Conservation (phyloP, 2,888 invertebrate genomes). For the Cephus nigrinus region DNA sequence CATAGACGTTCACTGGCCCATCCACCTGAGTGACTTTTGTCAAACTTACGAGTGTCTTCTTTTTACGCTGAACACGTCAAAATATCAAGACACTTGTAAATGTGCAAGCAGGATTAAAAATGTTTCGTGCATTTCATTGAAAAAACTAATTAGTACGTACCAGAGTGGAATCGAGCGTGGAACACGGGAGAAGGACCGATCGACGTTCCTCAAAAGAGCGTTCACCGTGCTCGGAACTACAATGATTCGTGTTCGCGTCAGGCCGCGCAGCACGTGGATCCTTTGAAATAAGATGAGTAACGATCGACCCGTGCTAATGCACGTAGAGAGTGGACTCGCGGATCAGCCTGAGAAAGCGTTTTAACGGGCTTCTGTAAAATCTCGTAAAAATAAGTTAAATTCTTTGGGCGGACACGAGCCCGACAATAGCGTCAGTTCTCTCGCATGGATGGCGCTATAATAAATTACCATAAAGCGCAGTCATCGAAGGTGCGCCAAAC, state of each 20-base stretch:
- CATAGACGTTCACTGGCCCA: too few relatives aligned
- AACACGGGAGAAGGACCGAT: background rate
- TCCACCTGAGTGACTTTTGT: too few relatives aligned
- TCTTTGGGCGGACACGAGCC: background rate
- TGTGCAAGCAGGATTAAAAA: too few relatives aligned
- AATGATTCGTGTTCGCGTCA: background rate
- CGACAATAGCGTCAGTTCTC: background rate
- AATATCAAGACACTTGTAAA: too few relatives aligned
- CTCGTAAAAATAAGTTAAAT: background rate
- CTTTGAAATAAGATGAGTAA: background rate
- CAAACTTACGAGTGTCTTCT: too few relatives aligned
- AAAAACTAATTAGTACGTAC: too few relatives aligned
- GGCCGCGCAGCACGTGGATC: background rate
- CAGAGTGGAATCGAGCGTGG: too few relatives aligned
- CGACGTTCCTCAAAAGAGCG: background rate
- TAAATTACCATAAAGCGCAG: constrained; percentile 27
- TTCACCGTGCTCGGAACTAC: background rate
- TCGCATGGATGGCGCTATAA: background rate
- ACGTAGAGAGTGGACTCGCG: background rate
- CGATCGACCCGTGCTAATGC: background rate
- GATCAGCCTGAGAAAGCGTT: background rate
- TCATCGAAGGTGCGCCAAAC: constrained; percentile 3
- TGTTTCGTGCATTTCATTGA: too few relatives aligned
- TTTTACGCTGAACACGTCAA: too few relatives aligned
- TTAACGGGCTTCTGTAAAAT: background rate